Conservation (phyloP, 37 sponge, comb jelly and placozoan species). For the Aplysina aerophoba region DNA sequence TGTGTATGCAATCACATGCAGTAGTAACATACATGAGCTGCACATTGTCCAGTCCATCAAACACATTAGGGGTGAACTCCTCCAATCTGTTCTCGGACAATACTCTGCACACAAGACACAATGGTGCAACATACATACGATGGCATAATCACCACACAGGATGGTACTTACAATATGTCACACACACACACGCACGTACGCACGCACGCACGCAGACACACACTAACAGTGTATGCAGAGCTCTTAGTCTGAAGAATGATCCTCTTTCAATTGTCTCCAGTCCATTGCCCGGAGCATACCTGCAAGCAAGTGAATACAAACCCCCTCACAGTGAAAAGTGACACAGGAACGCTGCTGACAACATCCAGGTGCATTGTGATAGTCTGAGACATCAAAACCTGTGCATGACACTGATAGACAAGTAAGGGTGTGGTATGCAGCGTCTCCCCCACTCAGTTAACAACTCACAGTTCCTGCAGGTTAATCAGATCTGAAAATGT, state of each 20-base stretch:
- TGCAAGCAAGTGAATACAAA: neutral
- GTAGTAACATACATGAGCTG: no score
- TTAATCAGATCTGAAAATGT: slow-evolving; percentile 16
- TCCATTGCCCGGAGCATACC: neutral
- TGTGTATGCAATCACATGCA: no score
- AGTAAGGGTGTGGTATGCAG: neutral
- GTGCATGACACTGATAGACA: neutral
- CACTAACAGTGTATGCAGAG: neutral
- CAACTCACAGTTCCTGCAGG: slow-evolving; percentile 49
- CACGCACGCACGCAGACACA: neutral
- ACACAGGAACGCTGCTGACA: no score
- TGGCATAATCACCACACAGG: no score
- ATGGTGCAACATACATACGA: no score
- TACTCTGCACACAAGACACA: neutral
- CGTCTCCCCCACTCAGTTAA: neutral
- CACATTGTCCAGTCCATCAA: neutral
- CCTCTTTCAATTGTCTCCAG: neutral
- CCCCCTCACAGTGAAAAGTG: no score
- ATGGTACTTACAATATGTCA: no score
- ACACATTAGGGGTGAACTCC: neutral
- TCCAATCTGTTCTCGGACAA: neutral
- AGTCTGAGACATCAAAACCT: no score
- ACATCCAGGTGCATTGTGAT: no score
- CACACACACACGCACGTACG: no score
- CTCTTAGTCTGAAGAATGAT: neutral